Conservation (phyloP, 2,888 invertebrate genomes). For the Timandra comae region DNA sequence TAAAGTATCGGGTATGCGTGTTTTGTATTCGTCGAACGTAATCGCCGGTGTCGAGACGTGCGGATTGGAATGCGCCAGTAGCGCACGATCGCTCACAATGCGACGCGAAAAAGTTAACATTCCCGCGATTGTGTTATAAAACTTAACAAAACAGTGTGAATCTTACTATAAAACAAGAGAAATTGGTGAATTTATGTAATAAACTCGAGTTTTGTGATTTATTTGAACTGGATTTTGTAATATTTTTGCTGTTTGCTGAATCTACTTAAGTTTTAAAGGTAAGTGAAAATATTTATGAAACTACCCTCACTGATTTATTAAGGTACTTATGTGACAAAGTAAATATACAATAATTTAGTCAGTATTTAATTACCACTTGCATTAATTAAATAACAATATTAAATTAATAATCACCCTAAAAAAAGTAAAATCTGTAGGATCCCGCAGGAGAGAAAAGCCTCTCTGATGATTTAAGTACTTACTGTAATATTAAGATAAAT, state of each 20-base stretch:
- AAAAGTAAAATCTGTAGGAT: no score
- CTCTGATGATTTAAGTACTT: no score
- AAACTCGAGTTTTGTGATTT: conserved; percentile 41
- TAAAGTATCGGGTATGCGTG: conserved; percentile 12
- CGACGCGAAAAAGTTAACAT: conserved; percentile 54
- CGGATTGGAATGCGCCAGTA: conserved; percentile 41
- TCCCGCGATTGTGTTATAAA: conserved; percentile 52
- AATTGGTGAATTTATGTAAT: conserved; percentile 50
- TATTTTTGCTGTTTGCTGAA: conserved; percentile 13
- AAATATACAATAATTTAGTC: no score
- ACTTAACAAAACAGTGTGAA: conserved; percentile 62
- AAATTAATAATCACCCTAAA: no score
- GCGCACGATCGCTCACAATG: conserved; percentile 50
- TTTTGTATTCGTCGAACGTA: conserved; percentile 68
- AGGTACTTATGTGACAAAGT: no score
- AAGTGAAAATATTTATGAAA: conserved; percentile 27
- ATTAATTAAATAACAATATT: no score
- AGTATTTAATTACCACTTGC: no score
- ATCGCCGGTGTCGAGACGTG: conserved; percentile 50
- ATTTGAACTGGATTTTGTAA: conserved; percentile 43
- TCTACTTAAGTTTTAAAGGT: conserved; percentile 36
- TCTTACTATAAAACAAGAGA: conserved; percentile 39
- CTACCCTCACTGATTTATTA: not conserved
- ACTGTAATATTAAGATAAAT: no score
- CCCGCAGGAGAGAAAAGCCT: no score